phyloP scores from a whole-genome alignment of 1,140 invertebrate genomes.

The Lethrus apterus region DNA sequence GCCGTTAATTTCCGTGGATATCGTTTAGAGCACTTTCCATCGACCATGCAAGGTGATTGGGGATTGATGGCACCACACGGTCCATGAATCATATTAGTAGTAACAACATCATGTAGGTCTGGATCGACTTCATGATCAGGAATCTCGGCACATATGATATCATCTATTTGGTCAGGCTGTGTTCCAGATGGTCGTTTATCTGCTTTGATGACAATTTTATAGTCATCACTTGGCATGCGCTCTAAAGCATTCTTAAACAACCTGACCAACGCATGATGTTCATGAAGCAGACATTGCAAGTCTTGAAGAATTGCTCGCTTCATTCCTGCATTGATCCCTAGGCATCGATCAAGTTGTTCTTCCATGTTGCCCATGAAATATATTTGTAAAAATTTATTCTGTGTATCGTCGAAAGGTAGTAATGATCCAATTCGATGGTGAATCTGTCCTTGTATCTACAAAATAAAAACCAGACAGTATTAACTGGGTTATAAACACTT shows the following conservation, averaged over 20 bases:
- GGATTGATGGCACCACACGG: slow-evolving; percentile 38
- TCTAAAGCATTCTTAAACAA: slow-evolving; percentile 40
- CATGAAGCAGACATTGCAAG: slow-evolving; percentile 37
- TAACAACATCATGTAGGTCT: slow-evolving; percentile 34
- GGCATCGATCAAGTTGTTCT: slow-evolving; percentile 38
- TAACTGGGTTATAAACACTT: too few species aligned
- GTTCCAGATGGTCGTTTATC: slow-evolving; percentile 37
- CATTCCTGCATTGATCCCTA: slow-evolving; percentile 30
- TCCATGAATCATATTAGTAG: slow-evolving; percentile 40
- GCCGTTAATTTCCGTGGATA: slow-evolving; percentile 18
- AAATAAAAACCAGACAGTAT: too few species aligned
- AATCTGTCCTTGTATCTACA: slow-evolving; percentile 28
- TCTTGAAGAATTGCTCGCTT: slow-evolving; percentile 31
- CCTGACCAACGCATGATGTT: slow-evolving; percentile 38
- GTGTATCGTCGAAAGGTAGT: slow-evolving; percentile 17
- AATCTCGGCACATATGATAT: slow-evolving; percentile 46
- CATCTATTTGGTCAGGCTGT: slow-evolving; percentile 46
- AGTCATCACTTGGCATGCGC: slow-evolving; percentile 38
- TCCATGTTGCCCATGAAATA: slow-evolving; percentile 39
- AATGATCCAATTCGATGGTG: slow-evolving; percentile 35
- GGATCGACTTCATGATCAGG: slow-evolving; percentile 41
- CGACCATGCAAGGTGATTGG: slow-evolving; percentile 44
- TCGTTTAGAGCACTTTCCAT: slow-evolving; percentile 43
- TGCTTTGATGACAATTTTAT: slow-evolving; percentile 36
- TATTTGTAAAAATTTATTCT: slow-evolving; percentile 38